A percentile compares a stretch with the other conserved stretches of the same genome.
These are phyloP conservation scores for Sceloporus undulatus DNA, from an alignment of 2,113 vertebrate species.

Conservation along the genomic window DNA sequence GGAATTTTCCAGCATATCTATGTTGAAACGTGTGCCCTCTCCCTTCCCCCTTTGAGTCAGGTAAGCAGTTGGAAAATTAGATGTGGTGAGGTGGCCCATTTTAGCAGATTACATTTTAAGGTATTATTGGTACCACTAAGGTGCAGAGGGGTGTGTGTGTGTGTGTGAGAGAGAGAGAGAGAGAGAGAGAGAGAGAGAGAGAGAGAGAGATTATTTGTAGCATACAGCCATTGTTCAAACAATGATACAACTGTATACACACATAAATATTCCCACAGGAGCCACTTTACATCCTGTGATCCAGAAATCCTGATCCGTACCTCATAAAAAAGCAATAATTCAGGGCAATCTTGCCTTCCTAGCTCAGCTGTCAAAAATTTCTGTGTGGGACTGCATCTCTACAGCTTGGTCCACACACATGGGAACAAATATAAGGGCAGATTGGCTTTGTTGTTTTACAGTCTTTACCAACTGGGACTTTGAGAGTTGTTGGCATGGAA, in stretches of 20 bases:
- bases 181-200: background rate
- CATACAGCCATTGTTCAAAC: background rate
- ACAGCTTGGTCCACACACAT: background rate
- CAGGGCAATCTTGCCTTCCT: background rate
- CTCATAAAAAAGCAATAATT: too few relatives aligned
- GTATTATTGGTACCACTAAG: background rate
- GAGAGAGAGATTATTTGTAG: background rate
- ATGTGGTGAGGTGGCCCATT: background rate
- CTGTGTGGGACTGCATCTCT: background rate
- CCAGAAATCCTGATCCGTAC: background rate
- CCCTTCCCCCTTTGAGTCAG: background rate
- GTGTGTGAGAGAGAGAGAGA: too few relatives aligned
- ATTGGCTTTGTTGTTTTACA: slow-evolving; percentile 8
- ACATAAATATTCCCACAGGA: background rate
- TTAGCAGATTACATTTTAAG: too few relatives aligned
- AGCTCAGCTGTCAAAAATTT: background rate
- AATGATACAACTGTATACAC: background rate
- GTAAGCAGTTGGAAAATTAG: background rate
- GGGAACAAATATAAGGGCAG: background rate
- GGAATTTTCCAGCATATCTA: background rate
- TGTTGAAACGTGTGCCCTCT: background rate
- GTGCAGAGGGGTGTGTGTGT: background rate
- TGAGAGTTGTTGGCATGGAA: background rate
- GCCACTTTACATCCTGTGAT: background rate
- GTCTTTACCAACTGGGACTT: background rate